phyloP scores from a whole-genome alignment of 2,888 invertebrate genomes.

The Diogma glabrata region DNA sequence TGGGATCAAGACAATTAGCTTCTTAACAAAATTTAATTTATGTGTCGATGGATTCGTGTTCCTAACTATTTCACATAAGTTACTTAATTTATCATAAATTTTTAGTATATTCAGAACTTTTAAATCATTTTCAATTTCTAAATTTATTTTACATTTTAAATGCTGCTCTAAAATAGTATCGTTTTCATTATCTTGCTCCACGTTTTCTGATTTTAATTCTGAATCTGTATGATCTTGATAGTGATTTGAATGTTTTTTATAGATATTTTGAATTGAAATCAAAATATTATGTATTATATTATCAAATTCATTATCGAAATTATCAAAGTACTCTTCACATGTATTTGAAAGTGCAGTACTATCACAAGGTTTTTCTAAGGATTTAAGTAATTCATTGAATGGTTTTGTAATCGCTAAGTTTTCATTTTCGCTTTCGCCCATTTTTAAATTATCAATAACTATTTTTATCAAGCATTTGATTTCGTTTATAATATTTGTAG shows the following conservation, averaged over 20 bases:
- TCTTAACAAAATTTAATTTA: conserved; percentile 22
- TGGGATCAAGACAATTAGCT: conserved; percentile 39
- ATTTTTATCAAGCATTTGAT: neutral
- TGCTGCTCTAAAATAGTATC: conserved; percentile 49
- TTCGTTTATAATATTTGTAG: conserved; percentile 16
- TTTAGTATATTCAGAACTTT: conserved; percentile 44
- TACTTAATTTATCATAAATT: conserved; percentile 36
- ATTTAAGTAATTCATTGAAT: conserved; percentile 22
- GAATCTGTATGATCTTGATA: conserved; percentile 14
- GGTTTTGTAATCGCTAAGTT: conserved; percentile 27
- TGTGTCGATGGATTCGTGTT: conserved; percentile 31
- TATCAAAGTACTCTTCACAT: no score
- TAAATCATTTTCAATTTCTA: conserved; percentile 49
- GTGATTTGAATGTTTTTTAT: conserved; percentile 37
- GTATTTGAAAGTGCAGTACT: no score
- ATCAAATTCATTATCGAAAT: conserved; percentile 35
- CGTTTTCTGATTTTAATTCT: conserved; percentile 37
- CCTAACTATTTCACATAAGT: conserved; percentile 37
- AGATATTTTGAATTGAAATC: conserved; percentile 45
- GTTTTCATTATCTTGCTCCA: conserved; percentile 10
- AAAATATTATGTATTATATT: conserved; percentile 41
- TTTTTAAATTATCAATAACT: conserved; percentile 19
- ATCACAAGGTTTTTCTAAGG: neutral
- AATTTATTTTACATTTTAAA: conserved; percentile 52
- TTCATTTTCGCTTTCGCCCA: conserved; percentile 14